Evolutionary conservation across 2,888 invertebrate species (phyloP).

Genomic region (Parapristionchus giblindavisi): DNA sequence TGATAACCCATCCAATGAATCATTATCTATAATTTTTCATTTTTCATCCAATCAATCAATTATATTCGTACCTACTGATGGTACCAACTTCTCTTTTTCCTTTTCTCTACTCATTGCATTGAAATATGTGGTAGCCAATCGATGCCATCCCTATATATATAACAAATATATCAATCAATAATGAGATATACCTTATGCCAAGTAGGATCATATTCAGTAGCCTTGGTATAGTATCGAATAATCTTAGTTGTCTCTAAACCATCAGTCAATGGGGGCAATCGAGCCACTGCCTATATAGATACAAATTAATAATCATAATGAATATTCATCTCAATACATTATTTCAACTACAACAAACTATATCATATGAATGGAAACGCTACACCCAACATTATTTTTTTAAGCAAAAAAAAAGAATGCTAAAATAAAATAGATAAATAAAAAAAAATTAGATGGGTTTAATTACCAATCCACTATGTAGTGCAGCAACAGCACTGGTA

Average conservation of each 20-base stretch:
- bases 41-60: background rate
- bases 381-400: too few species aligned
- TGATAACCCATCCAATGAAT: too few species aligned
- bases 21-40: background rate
- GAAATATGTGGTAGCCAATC: constrained; percentile 97
- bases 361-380: too few species aligned
- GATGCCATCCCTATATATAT: constrained; percentile 86
- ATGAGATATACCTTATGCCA: constrained; percentile 77
- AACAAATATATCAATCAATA: background rate
- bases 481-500: constrained; percentile 4
- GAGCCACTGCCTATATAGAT: background rate
- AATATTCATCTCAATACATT: too few species aligned
- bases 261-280: background rate
- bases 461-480: constrained; percentile 5
- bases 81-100: constrained; percentile 5
- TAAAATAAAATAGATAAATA: too few species aligned
- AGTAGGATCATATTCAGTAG: constrained; percentile 83
- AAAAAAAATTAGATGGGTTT: too few species aligned
- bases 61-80: background rate
- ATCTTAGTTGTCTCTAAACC: constrained; percentile 61
- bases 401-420: too few species aligned
- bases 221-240: constrained; percentile 80
- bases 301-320: background rate
- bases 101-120: constrained; percentile 24
- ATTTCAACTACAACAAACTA: too few species aligned